Base-by-base conservation (phyloP, 2,888 invertebrate species). In the Mythimna vitellina region DNA sequence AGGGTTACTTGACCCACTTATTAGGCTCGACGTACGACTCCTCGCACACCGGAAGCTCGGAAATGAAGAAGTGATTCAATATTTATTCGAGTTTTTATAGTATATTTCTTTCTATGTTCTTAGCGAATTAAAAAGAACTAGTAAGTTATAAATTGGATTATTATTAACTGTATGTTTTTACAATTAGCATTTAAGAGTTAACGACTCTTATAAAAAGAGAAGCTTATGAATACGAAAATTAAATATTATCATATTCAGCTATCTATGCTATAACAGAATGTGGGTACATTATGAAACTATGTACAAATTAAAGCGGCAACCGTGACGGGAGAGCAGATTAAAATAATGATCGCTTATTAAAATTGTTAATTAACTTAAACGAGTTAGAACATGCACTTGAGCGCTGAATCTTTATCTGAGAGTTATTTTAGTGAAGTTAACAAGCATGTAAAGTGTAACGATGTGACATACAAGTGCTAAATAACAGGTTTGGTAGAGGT, bases 1-100 rank as follows among this genome's bases (percentile, higher is more conserved):
- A 95, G 95, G 95, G 93, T 95, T 93, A 93, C 95, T 95, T 95
- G 95, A 95, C 96, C 96, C 90, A 95, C 92, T 95, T 95, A 94
- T 92, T 92, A 92, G 89, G 87, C 89, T 89, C 90, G 90, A 89
- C 89, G 90, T 90, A 91, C 86, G 89, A 89, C 87, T 90, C 87
- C 92, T 90, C 90, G 89, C 89, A 91, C 90, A 86, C 87, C 88
- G 90, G 89, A 90, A 91, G 88, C 89, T 87, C 84, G 89, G 87
- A 92, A 92, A 93, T 92, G 88, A 92, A 85, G 56, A 80, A 84
- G 73, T 83, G 67, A 91, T 92, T 91, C 87, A 92, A 92, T 92
- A 92, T 92, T 92, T 91, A 88, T 87, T 80, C 63, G 17, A 46
- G 49, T n/a, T 66, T n/a, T 56, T 65, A 46, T n/a, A 0, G 29